Percentiles rank a stretch among this genome's conserved stretches.
Conservation (phyloP, 2,797 vertebrate genomes). For the Moxostoma hubbsi region DNA sequence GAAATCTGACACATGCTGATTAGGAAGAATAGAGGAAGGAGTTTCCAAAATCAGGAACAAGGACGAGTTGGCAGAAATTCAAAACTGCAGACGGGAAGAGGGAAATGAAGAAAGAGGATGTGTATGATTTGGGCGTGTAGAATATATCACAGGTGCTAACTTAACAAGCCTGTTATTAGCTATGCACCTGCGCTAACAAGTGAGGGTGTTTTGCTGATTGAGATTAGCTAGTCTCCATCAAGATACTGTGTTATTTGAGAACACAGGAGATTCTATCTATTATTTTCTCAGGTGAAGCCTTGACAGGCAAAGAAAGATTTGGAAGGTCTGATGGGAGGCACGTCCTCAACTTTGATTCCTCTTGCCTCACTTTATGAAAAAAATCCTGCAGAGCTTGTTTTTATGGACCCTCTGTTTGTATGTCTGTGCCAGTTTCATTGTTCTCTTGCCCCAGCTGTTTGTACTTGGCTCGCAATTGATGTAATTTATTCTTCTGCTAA, state of each 20-base stretch:
- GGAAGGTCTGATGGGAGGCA: conserved; percentile 39
- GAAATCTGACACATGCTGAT: not conserved
- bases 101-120: conserved; percentile 28
- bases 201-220: not conserved
- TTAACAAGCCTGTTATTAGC: conserved; percentile 66
- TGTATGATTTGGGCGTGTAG: conserved; percentile 16
- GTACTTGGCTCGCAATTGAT: conserved; percentile 76
- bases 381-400: conserved; percentile 56
- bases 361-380: conserved; percentile 45
- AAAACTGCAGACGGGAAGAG: conserved; percentile 62
- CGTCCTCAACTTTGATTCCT: conserved; percentile 62
- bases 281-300: conserved; percentile 18
- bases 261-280: conserved; percentile 4
- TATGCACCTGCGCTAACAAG: conserved; percentile 64
- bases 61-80: conserved; percentile 15
- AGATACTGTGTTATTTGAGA: conserved; percentile 11
- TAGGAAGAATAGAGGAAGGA: not conserved
- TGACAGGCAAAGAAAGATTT: conserved; percentile 32
- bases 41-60: conserved; percentile 55
- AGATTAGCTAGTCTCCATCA: not conserved
- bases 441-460: conserved; percentile 78
- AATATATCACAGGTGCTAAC: conserved; percentile 66
- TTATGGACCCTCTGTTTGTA: conserved; percentile 53
- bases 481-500: conserved; percentile 79
- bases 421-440: conserved; percentile 62